Base-by-base conservation (phyloP, 2,113 vertebrate genomes). In the Labeo rohita region DNA sequence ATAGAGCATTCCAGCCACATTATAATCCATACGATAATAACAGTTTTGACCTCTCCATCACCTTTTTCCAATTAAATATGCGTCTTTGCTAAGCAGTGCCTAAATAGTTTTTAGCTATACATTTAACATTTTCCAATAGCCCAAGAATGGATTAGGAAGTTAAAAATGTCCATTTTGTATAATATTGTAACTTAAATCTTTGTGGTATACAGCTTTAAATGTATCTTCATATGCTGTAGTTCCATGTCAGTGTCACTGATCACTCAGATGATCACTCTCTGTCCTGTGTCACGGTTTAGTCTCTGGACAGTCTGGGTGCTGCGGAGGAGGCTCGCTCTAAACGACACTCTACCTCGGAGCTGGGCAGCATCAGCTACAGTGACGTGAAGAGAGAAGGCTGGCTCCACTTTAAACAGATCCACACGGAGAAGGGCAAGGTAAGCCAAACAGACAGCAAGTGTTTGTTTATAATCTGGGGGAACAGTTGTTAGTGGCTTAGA, bases 401-500 rank as follows among this genome's bases (percentile, higher is more conserved):
- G 98, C 94, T 99, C 90, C 96, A 96, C 92, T 99, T 95, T 92
- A 99, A 99, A 89, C 97, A 98, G 90, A 96, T 99, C 94, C 97
- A 98, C 94, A 98, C 97, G 23, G 98, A 98, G 93, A 99, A 97
- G 96, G 98, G 97, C 90, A 99, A 98, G 96, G 98, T 98, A 94
- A 87, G 84, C 66, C n/a, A 72, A 23, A 70, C 59, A 21, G 56
- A 76, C n/a, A 8, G 43, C 47, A 11, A 80, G 74, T n/a, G 39
- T 11, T 72, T 15, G 28, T 10, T 23, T 34, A 1, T 5, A 77
- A 6, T 21, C 0, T 1, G n/a, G 59, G 36, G 3, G 11, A 75
- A 18, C 11, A 3, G 73, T 50, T 75, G 12, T 50, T 75, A 75
- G 21, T 75, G 70, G 70, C 3, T 73, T 11, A n/a, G 70, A 73